phyloP scores from a whole-genome alignment of 2,797 vertebrate genomes.

The Argyrosomus regius region DNA sequence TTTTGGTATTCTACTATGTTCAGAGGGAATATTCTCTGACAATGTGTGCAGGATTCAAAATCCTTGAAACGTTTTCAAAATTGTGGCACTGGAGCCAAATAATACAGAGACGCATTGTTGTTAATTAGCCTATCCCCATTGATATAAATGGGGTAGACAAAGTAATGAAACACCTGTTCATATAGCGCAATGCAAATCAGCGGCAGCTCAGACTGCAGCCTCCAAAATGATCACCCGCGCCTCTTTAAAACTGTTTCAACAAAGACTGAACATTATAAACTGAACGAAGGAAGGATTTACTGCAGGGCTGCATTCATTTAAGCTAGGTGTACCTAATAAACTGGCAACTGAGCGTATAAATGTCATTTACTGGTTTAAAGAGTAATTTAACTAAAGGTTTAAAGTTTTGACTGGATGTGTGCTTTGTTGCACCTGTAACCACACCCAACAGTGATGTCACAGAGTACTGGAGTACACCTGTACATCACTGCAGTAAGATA shows the following conservation, averaged over 20 bases:
- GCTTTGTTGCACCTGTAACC: not conserved
- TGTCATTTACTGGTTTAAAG: too few species aligned
- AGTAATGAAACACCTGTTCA: not conserved
- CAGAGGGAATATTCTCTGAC: constrained; percentile 7
- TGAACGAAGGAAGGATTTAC: not conserved
- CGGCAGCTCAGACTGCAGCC: not conserved
- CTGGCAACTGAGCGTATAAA: too few species aligned
- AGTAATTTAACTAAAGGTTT: too few species aligned
- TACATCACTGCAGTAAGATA: too few species aligned
- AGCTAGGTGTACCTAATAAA: not conserved
- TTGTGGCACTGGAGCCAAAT: not conserved
- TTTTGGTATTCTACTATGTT: constrained; percentile 14
- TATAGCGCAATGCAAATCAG: not conserved
- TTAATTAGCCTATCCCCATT: not conserved
- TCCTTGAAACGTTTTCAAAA: not conserved
- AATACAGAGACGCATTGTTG: not conserved
- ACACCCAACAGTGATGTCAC: too few species aligned
- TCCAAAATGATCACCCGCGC: not conserved
- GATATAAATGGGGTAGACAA: not conserved
- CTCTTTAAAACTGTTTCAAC: not conserved
- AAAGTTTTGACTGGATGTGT: not conserved
- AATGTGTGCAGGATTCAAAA: not conserved
- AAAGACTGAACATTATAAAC: not conserved
- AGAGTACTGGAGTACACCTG: too few species aligned
- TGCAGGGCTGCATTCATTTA: not conserved